Evolutionary conservation across 2,888 invertebrate genomes (phyloP).

Genomic region (Oxystoma pomonae): DNA sequence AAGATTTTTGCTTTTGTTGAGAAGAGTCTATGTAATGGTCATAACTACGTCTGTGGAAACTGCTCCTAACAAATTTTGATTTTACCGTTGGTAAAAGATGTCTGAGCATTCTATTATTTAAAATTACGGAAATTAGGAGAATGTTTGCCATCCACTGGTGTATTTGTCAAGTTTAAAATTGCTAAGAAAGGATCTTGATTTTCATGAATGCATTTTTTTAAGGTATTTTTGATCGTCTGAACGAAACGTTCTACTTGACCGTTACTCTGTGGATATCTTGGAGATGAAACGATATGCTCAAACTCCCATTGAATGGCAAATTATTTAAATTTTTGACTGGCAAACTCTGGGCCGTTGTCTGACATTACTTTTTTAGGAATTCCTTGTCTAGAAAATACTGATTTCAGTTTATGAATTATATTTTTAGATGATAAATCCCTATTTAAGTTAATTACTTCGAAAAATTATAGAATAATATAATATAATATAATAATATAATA

Average conservation of each 20-base stretch:
- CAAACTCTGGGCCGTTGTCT: neutral
- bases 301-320: neutral
- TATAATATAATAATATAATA: constrained; percentile 4
- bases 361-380: constrained; percentile 13
- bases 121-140: no score
- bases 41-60: no score
- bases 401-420: constrained; percentile 8
- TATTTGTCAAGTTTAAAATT: no score
- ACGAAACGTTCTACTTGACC: neutral
- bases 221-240: neutral
- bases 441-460: constrained; percentile 9
- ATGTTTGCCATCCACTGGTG: no score
- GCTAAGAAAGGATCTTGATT: no score
- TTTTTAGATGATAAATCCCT: constrained; percentile 5
- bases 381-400: constrained; percentile 7
- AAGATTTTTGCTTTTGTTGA: no score
- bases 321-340: neutral
- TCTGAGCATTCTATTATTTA: no score
- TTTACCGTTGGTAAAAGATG: no score
- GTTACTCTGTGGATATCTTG: neutral
- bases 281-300: neutral
- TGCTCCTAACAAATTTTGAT: no score
- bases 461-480: no score
- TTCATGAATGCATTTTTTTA: no score
- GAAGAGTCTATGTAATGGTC: no score